phyloP scores from a whole-genome alignment of 2,888 invertebrate species.

The Synergus laeviventris region DNA sequence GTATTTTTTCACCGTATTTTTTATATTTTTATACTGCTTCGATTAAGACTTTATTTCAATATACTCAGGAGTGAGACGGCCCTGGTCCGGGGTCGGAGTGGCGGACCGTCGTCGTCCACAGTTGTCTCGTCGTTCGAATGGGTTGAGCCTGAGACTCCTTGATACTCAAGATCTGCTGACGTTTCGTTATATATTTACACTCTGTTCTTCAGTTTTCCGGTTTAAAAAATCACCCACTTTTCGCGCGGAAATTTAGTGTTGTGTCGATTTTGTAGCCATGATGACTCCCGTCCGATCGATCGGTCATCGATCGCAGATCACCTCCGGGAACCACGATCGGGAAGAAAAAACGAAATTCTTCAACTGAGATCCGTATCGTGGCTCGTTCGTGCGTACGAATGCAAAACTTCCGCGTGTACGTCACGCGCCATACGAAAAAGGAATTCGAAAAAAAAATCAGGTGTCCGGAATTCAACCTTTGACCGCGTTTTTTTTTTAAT shows the following conservation, averaged over 20 bases:
- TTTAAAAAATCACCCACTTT: conserved; percentile 1
- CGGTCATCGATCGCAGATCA: conserved; percentile 52
- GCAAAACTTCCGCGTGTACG: conserved; percentile 24
- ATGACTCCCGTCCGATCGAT: conserved; percentile 17
- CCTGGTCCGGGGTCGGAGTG: conserved; percentile 66
- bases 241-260: conserved; percentile 17
- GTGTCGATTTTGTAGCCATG: neutral
- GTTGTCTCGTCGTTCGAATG: conserved; percentile 69
- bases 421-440: conserved; percentile 35
- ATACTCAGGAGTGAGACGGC: conserved; percentile 57
- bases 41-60: neutral
- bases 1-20: neutral
- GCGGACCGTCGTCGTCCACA: conserved; percentile 64
- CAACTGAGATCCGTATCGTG: conserved; percentile 50
- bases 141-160: conserved; percentile 64
- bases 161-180: conserved; percentile 70
- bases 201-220: conserved; percentile 29
- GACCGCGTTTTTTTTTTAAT: conserved; percentile 40
- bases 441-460: conserved; percentile 25
- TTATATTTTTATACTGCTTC: neutral
- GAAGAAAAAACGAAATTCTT: conserved; percentile 53
- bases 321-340: conserved; percentile 50
- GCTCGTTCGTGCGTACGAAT: conserved; percentile 42
- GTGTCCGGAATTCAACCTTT: conserved; percentile 16
- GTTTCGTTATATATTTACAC: conserved; percentile 57